Evolutionary conservation across 2,888 invertebrate genomes (phyloP).

Genomic region (Drosophila subsilvestris): DNA sequence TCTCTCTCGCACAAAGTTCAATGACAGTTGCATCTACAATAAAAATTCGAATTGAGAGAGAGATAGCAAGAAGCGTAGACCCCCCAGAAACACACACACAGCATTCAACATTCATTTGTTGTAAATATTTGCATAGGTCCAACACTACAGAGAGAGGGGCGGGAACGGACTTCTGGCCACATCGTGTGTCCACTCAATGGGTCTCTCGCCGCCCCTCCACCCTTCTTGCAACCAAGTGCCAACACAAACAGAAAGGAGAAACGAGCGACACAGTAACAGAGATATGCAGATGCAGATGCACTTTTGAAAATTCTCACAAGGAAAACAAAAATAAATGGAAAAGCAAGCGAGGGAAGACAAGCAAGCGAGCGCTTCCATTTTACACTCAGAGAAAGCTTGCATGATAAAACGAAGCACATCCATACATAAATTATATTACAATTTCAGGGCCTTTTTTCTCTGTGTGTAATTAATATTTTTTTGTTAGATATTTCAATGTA

Average conservation of each 20-base stretch:
- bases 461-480: too few species aligned
- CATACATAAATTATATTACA: too few species aligned
- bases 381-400: too few species aligned
- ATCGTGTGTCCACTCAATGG: constrained; percentile 12
- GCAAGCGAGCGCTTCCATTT: not conserved
- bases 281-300: not conserved
- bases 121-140: constrained; percentile 64
- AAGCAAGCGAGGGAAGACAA: not conserved
- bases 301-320: not conserved
- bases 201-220: not conserved
- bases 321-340: not conserved
- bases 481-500: too few species aligned
- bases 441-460: too few species aligned
- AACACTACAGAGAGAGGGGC: not conserved
- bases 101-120: constrained; percentile 40
- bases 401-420: too few species aligned
- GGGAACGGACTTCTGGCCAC: constrained; percentile 1
- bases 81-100: constrained; percentile 37
- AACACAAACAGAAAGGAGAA: constrained; percentile 21
- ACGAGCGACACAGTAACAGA: not conserved
- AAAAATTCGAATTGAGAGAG: constrained; percentile 55
- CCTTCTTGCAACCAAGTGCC: constrained; percentile 50
- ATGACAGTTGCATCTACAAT: constrained; percentile 58
- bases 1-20: constrained; percentile 57
- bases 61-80: not conserved